phyloP scores from a whole-genome alignment of 1,140 invertebrate genomes.

The Popillia japonica region DNA sequence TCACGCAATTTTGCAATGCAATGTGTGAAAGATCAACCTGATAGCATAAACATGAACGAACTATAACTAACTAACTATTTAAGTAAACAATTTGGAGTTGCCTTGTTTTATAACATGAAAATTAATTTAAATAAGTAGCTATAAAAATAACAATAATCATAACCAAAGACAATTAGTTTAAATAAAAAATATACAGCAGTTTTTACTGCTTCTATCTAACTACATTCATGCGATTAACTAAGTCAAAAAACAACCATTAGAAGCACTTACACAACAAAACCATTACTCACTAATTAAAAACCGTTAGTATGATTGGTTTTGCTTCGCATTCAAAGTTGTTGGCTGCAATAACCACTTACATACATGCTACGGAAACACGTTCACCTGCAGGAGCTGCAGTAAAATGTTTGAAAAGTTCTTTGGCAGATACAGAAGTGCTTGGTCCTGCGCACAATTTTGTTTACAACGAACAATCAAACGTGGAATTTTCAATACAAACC shows the following conservation, averaged over 20 bases:
- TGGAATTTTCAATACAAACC: constrained; percentile 4
- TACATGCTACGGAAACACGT: not conserved
- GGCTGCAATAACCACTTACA: not conserved
- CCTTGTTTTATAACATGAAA: too few relatives aligned
- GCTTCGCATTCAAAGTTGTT: not conserved
- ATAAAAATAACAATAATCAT: too few relatives aligned
- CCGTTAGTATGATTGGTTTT: too few relatives aligned
- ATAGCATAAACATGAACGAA: too few relatives aligned
- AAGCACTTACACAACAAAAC: not conserved
- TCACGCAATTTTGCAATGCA: too few relatives aligned
- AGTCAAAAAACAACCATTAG: not conserved
- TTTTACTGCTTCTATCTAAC: too few relatives aligned
- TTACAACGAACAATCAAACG: constrained; percentile 10
- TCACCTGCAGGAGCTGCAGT: not conserved
- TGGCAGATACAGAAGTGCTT: not conserved
- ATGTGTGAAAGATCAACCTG: too few relatives aligned
- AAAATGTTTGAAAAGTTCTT: constrained; percentile 17
- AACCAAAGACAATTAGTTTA: too few relatives aligned
- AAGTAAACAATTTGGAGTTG: too few relatives aligned
- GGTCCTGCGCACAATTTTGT: constrained; percentile 19
- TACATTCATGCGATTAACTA: not conserved
- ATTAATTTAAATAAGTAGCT: too few relatives aligned
- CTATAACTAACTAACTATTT: too few relatives aligned
- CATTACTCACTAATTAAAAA: not conserved
- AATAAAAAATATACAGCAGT: too few relatives aligned